phyloP scores from a whole-genome alignment of 1,140 invertebrate species.

The Lanistes nyassanus region DNA sequence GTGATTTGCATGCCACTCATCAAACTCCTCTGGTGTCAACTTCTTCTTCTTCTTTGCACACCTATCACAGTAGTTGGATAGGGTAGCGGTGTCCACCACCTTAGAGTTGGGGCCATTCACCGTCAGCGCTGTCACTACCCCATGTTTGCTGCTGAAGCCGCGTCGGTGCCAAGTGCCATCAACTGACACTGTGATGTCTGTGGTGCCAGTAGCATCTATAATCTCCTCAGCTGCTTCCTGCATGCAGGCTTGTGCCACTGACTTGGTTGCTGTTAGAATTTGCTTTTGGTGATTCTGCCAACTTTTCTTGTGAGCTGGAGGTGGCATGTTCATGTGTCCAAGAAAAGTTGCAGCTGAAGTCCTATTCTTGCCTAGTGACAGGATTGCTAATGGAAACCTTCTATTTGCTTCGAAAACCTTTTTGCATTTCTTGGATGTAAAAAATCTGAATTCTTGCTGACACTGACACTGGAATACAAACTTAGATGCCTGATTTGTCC shows the following conservation, averaged over 20 bases:
- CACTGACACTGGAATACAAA: background rate
- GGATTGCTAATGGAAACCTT: background rate
- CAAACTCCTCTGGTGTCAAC: background rate
- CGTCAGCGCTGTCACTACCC: background rate
- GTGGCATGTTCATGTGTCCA: background rate
- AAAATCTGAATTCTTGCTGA: background rate
- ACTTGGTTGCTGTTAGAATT: background rate
- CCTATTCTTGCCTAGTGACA: background rate
- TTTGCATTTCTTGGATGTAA: background rate
- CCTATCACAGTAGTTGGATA: background rate
- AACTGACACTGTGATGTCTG: background rate
- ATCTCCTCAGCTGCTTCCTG: background rate
- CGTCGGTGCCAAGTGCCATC: background rate
- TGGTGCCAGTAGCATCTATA: background rate
- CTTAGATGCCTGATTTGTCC: background rate
- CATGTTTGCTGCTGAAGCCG: background rate
- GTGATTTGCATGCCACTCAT: background rate
- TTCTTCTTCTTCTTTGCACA: slow-evolving; percentile 7
- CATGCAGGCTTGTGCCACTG: background rate
- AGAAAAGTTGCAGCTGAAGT: background rate
- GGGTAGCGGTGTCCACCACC: background rate
- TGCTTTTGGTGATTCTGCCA: background rate
- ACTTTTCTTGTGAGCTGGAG: background rate
- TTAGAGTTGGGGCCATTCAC: background rate
- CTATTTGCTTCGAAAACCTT: background rate